A percentile compares a stretch with the other conserved stretches of the same genome.
phyloP scores from a whole-genome alignment of 2,888 invertebrate species.

The Leptinotarsa tumamoca region DNA sequence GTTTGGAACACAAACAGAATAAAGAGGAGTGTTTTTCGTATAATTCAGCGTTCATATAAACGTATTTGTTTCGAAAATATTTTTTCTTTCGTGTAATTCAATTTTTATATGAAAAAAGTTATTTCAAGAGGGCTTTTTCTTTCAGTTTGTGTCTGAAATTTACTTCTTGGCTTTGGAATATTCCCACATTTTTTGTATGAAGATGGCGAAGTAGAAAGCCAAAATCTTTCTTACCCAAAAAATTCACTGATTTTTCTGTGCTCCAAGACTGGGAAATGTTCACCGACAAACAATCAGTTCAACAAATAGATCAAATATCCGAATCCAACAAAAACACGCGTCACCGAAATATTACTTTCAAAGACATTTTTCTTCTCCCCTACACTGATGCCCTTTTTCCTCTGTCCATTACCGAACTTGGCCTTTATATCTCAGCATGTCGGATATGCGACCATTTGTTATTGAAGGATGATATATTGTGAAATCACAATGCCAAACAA shows the following conservation, averaged over 20 bases:
- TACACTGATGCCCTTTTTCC: background rate
- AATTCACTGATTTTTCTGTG: background rate
- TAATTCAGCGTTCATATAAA: no score
- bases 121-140: no score
- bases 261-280: background rate
- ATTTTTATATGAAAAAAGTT: no score
- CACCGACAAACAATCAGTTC: background rate
- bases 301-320: background rate
- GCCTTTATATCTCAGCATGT: background rate
- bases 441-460: background rate
- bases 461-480: background rate
- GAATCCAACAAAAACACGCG: conserved; percentile 2
- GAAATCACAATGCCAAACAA: background rate
- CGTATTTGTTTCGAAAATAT: no score
- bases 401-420: conserved; percentile 6
- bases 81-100: no score
- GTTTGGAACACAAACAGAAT: no score
- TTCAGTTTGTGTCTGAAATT: no score
- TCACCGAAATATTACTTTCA: background rate
- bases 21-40: no score
- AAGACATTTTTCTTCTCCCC: background rate
- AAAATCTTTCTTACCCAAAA: no score
- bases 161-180: no score
- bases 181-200: no score
- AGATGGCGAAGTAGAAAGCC: no score